These are phyloP conservation scores for Brachyhypopomus occidentalis DNA, from an alignment of 2,113 vertebrate genomes.

Conservation along the genomic window DNA sequence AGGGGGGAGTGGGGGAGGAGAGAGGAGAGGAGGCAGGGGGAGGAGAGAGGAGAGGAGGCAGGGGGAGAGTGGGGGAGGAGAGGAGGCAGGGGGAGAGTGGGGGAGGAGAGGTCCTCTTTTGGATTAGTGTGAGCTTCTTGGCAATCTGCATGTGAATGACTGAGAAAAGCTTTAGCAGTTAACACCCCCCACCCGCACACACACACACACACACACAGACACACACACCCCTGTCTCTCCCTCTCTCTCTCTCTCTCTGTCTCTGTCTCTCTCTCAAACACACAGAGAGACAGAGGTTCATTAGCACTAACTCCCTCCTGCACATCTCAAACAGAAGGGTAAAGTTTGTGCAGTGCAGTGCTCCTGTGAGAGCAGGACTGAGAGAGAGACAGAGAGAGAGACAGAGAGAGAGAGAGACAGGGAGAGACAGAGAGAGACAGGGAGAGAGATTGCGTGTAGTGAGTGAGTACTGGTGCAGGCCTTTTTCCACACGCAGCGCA, in stretches of 20 bases:
- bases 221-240: conserved; percentile 3
- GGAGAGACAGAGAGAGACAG: too few relatives aligned
- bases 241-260: conserved; percentile 19
- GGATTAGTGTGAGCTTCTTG: conserved; percentile 76
- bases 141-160: conserved; percentile 79
- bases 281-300: conserved; percentile 51
- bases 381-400: conserved; percentile 2
- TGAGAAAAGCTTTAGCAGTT: conserved; percentile 66
- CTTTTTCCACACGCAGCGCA: conserved; percentile 24
- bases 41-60: too few relatives aligned
- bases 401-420: conserved; percentile 11
- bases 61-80: too few relatives aligned
- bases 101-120: conserved; percentile 58
- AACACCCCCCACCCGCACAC: conserved; percentile 50
- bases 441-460: too few relatives aligned
- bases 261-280: conserved; percentile 13
- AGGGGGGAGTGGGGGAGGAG: not conserved
- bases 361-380: too few relatives aligned
- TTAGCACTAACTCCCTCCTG: conserved; percentile 35
- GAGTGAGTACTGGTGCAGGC: not conserved
- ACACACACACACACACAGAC: too few relatives aligned
- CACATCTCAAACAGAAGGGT: conserved; percentile 36
- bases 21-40: not conserved
- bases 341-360: conserved; percentile 13
- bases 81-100: conserved; percentile 23